Evolutionary conservation across 2,113 vertebrate genomes (phyloP), one percentile per base, ranked within the genome.

Genomic region (Nymphicus hollandicus): DNA sequence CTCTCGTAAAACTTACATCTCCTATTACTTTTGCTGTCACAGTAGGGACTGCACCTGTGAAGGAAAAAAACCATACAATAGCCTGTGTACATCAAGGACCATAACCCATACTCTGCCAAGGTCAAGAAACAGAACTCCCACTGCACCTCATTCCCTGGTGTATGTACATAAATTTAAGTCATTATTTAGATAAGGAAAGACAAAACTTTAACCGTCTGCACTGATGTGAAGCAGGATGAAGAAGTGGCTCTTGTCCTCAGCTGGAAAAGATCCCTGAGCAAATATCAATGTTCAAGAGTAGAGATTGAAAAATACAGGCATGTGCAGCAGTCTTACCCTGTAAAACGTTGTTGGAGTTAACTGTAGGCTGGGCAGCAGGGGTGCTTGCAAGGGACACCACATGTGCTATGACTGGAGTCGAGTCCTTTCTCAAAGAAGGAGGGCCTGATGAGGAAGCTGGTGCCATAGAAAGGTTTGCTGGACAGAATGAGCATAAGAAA

Each of bases 381-480:
- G 98, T 87, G 85, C 97, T 98, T 19, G 99, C 99, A 22, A 99
- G 98, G 6, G 99, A 99, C 60, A 99, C 98, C 65, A 99, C 99
- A 20, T 99, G 99, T 96, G 98, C 99, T 94, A 99, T 99, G 85
- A 99, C 98, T 13, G 99, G 99, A n/a, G 99, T 99, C 44, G 98
- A 98, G 95, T 99, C 98, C 90, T 99, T 98, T 86, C 98, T 97
- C 91, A 98, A 94, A 88, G 97, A 94, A 85, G 98, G 97, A 53
- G 98, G 97, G 37, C 97, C 98, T 68, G 97, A 93, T 47, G 98
- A 98, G 88, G 98, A 92, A 81, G 98, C 95, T 93, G 98, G 97
- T 84, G 97, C 84, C 97, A 96, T 97, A 71, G 98, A 98, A 96
- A 97, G 96, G 97, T 96, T 98, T 97, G 97, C 97, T 98, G 96